phyloP scores from a whole-genome alignment of 1,140 invertebrate genomes.

The Riptortus pedestris region DNA sequence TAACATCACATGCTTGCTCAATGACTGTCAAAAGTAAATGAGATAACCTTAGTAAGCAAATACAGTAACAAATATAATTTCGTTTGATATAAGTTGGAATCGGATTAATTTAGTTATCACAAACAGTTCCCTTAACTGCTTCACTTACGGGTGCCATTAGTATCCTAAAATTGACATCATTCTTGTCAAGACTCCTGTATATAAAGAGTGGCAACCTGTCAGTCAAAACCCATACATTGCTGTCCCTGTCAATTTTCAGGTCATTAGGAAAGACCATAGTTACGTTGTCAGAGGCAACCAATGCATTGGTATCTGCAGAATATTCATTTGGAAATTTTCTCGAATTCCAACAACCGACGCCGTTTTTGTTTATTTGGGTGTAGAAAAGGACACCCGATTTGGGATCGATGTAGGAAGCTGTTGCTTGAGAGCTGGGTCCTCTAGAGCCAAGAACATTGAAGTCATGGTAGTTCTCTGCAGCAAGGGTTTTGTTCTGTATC shows the following conservation, averaged over 20 bases:
- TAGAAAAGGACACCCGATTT: slow-evolving; percentile 63
- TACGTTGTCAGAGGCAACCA: slow-evolving; percentile 56
- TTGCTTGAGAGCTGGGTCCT: slow-evolving; percentile 59
- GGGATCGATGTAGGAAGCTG: slow-evolving; percentile 58
- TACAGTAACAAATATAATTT: too few species aligned
- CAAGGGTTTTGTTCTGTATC: slow-evolving; percentile 54
- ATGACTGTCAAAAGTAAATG: too few species aligned
- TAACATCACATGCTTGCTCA: too few species aligned
- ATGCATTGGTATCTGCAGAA: slow-evolving; percentile 33
- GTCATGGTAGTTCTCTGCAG: slow-evolving; percentile 47
- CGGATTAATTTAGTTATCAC: slow-evolving; percentile 35
- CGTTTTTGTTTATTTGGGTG: slow-evolving; percentile 60
- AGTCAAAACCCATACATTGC: slow-evolving; percentile 61
- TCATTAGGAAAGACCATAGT: slow-evolving; percentile 68
- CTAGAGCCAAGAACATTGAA: slow-evolving; percentile 57
- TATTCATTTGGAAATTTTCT: slow-evolving; percentile 37
- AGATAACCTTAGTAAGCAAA: too few species aligned
- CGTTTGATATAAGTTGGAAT: too few species aligned
- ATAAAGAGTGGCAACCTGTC: slow-evolving; percentile 59
- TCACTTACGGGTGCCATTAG: slow-evolving; percentile 52
- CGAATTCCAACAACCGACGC: slow-evolving; percentile 66
- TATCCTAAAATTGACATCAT: slow-evolving; percentile 62
- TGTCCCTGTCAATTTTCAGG: slow-evolving; percentile 58
- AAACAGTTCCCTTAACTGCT: slow-evolving; percentile 57
- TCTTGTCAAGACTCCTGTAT: slow-evolving; percentile 49